A percentile compares a stretch with the other conserved stretches of the same genome.
Evolutionary conservation across 30 jellyfish, hydroid and myxozoan species (phyloP).

Genomic region (Pseudorhiza aurosa): DNA sequence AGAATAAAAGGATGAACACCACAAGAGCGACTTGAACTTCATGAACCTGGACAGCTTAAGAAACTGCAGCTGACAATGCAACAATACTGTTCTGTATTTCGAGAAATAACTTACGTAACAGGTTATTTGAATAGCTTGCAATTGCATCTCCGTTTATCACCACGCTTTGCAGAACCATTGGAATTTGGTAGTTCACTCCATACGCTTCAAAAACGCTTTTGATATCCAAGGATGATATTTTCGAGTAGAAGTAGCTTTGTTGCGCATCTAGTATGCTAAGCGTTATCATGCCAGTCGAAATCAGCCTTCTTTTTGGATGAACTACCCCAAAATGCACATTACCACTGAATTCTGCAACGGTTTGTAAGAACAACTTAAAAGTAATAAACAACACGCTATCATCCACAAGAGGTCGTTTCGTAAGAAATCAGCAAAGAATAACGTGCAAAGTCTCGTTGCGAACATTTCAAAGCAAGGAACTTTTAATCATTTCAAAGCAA

Average conservation of each 20-base stretch:
- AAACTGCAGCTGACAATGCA: too few species aligned
- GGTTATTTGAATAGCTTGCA: constrained; percentile 41
- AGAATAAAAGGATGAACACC: too few species aligned
- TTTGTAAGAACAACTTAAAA: too few species aligned
- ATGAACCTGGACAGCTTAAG: too few species aligned
- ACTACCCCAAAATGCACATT: constrained; percentile 26
- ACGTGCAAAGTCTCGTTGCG: too few species aligned
- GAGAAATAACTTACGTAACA: constrained; percentile 34
- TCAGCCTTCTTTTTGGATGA: constrained; percentile 19
- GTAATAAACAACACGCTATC: too few species aligned
- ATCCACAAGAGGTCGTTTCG: too few species aligned
- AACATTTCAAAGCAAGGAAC: too few species aligned
- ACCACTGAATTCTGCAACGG: constrained; percentile 40
- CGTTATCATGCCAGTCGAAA: not conserved
- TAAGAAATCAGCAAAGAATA: too few species aligned
- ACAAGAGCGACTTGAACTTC: too few species aligned
- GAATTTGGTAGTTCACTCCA: constrained; percentile 21
- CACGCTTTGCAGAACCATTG: constrained; percentile 27
- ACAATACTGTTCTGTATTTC: too few species aligned
- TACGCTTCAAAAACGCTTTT: constrained; percentile 35
- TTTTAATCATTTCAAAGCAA: too few species aligned
- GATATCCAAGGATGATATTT: constrained; percentile 28
- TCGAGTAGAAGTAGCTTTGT: constrained; percentile 50
- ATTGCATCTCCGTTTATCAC: constrained; percentile 33
- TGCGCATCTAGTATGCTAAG: constrained; percentile 1